Conservation (phyloP, 2,797 vertebrate genomes). For the Pseudomugil tenellus region DNA sequence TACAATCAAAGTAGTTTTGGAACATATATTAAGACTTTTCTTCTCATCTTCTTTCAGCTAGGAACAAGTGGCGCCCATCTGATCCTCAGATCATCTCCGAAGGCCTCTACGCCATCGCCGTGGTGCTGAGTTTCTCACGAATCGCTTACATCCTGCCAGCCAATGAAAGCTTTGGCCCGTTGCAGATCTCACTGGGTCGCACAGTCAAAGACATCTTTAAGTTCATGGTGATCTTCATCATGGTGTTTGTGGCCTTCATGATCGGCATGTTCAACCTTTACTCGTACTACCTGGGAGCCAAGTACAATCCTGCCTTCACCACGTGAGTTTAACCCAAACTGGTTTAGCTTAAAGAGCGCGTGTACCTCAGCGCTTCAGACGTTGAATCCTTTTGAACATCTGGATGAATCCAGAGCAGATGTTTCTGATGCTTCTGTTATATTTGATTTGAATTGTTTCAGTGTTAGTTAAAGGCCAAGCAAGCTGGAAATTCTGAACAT, state of each 20-base stretch:
- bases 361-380: conserved; percentile 6
- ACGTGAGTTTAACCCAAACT: conserved; percentile 87
- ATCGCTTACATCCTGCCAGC: conserved; percentile 98
- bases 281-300: conserved; percentile 97
- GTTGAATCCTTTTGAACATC: background rate
- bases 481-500: conserved; percentile 8
- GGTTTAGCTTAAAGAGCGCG: background rate
- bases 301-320: conserved; percentile 97
- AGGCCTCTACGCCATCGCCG: conserved; percentile 94
- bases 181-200: conserved; percentile 96
- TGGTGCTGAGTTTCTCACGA: conserved; percentile 96
- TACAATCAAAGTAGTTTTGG: background rate
- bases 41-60: conserved; percentile 82
- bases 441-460: conserved; percentile 11
- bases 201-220: conserved; percentile 99
- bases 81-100: conserved; percentile 98
- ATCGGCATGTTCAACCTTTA: conserved; percentile 99
- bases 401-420: background rate
- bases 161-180: conserved; percentile 96
- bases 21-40: background rate
- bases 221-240: conserved; percentile 99
- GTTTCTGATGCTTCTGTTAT: background rate
- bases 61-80: conserved; percentile 96
- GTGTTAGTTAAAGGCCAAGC: conserved; percentile 1
- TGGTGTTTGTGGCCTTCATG: conserved; percentile 99